These are phyloP conservation scores for Drosophila neotestacea DNA, from an alignment of 2,888 invertebrate species.

Conservation along the genomic window DNA sequence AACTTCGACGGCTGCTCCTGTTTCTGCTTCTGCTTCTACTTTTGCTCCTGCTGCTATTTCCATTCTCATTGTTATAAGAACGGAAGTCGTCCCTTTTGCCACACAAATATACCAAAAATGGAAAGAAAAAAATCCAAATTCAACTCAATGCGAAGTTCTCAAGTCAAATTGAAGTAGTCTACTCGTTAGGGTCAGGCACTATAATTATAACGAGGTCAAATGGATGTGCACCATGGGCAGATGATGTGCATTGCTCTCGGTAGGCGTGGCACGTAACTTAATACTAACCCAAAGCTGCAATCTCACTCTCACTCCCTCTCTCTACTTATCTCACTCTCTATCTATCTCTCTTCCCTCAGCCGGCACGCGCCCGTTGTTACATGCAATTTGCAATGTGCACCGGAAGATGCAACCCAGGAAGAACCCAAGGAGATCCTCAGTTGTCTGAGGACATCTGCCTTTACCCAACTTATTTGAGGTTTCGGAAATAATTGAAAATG, in stretches of 20 bases:
- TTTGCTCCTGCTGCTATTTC: conserved; percentile 32
- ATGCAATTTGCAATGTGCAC: conserved; percentile 66
- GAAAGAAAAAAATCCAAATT: conserved; percentile 11
- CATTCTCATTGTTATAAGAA: conserved; percentile 49
- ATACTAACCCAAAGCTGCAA: conserved; percentile 70
- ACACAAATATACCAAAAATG: conserved; percentile 52
- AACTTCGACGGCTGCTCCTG: conserved; percentile 34
- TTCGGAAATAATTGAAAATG: conserved; percentile 52
- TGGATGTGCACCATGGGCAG: conserved; percentile 37
- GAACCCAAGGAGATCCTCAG: conserved; percentile 14
- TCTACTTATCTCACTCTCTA: neutral
- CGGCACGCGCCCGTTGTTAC: conserved; percentile 61
- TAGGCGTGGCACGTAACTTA: conserved; percentile 70
- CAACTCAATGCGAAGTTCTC: conserved; percentile 52
- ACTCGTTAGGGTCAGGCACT: conserved; percentile 56
- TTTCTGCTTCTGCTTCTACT: conserved; percentile 1
- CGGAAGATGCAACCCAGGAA: conserved; percentile 55
- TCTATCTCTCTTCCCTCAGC: neutral
- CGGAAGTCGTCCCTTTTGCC: conserved; percentile 72
- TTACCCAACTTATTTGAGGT: conserved; percentile 1
- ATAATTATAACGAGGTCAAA: conserved; percentile 80
- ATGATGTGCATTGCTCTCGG: conserved; percentile 31
- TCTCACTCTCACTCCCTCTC: conserved; percentile 10
- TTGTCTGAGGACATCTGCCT: conserved; percentile 61
- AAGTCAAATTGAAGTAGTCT: conserved; percentile 73